Conservation (phyloP, 2,888 invertebrate genomes). For the Bimastos eiseni region DNA sequence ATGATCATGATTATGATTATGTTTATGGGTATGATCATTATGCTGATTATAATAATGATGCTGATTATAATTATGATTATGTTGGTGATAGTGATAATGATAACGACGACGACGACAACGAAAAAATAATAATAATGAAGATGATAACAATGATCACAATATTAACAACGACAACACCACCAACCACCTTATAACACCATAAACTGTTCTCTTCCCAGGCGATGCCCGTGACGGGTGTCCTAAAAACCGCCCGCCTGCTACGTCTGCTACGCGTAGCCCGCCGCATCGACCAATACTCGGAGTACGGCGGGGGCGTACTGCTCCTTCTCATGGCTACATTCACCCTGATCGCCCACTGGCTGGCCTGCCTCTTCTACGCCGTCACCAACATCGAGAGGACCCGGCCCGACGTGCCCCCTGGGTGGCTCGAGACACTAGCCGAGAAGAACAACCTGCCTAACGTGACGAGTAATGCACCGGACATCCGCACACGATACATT, state of each 20-base stretch:
- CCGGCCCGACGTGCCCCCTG: not conserved
- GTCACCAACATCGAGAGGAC: constrained; percentile 59
- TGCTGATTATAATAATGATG: too few relatives aligned
- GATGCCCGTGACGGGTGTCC: constrained; percentile 61
- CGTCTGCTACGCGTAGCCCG: constrained; percentile 60
- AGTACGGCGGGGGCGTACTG: constrained; percentile 61
- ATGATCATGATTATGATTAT: too few relatives aligned
- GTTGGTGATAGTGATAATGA: too few relatives aligned
- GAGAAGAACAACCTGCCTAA: constrained; percentile 55
- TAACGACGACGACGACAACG: not conserved
- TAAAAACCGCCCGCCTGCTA: constrained; percentile 59
- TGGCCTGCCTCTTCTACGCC: constrained; percentile 63
- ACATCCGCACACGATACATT: constrained; percentile 59
- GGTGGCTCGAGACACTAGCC: constrained; percentile 60
- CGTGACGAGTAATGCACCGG: constrained; percentile 58
- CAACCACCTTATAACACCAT: not conserved
- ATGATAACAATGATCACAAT: not conserved
- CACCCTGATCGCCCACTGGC: constrained; percentile 62
- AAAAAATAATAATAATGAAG: not conserved
- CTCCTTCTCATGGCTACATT: constrained; percentile 61
- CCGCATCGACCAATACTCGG: constrained; percentile 62
- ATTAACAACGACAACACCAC: not conserved
- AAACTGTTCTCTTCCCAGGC: constrained; percentile 49
- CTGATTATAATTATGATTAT: too few relatives aligned
- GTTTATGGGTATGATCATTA: too few relatives aligned